Evolutionary conservation across 2,113 vertebrate species (phyloP).

Genomic region (Gymnarchus niloticus): DNA sequence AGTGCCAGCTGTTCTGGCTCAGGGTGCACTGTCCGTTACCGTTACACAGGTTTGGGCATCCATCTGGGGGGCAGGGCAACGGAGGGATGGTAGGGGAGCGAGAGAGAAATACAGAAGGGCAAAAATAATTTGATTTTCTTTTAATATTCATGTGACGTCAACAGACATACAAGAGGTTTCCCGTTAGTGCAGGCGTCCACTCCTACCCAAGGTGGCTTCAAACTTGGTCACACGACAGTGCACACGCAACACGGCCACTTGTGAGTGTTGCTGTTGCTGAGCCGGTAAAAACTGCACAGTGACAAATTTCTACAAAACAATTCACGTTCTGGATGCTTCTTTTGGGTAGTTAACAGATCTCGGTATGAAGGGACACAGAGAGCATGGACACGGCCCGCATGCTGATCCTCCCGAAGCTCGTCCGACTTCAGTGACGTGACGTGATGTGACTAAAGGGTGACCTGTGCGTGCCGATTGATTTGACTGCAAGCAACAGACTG

Average conservation of each 20-base stretch:
- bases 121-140: not conserved
- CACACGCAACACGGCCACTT: not conserved
- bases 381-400: too few species aligned
- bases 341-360: not conserved
- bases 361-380: not conserved
- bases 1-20: conserved; percentile 87
- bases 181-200: not conserved
- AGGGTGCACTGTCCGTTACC: conserved; percentile 83
- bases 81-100: conserved; percentile 46
- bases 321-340: not conserved
- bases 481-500: not conserved
- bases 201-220: not conserved
- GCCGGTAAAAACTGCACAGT: not conserved
- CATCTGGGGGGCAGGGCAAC: conserved; percentile 75
- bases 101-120: not conserved
- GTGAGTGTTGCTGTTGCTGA: not conserved
- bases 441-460: not conserved
- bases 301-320: not conserved
- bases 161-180: not conserved
- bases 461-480: conserved; percentile 4
- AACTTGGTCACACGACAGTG: too few species aligned
- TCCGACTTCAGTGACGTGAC: not conserved
- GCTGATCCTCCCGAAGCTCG: not conserved
- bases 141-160: not conserved
- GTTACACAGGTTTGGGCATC: conserved; percentile 82